phyloP scores from a whole-genome alignment of 2,888 invertebrate genomes.

The Melikaiella ostensackeni region DNA sequence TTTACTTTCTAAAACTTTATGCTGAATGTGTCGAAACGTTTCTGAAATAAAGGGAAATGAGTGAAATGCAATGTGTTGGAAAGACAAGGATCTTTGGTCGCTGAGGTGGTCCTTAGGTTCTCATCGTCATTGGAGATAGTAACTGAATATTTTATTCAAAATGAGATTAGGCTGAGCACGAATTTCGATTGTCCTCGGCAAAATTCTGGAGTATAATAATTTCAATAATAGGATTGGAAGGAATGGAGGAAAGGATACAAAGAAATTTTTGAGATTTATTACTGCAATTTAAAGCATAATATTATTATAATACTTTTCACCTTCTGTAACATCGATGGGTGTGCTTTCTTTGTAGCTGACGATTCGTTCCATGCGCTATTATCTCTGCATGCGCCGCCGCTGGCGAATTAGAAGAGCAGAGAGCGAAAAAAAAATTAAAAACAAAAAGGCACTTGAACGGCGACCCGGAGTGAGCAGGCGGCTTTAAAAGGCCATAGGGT shows the following conservation, averaged over 20 bases:
- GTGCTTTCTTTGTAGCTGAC: not conserved
- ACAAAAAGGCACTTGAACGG: slow-evolving; percentile 11
- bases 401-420: slow-evolving; percentile 32
- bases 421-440: slow-evolving; percentile 3
- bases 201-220: not conserved
- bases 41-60: not conserved
- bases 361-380: slow-evolving; percentile 28
- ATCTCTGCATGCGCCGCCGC: slow-evolving; percentile 23
- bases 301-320: not conserved
- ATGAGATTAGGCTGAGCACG: not conserved
- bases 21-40: not conserved
- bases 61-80: not conserved
- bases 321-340: not conserved
- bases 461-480: slow-evolving; percentile 18
- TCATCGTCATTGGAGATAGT: not conserved
- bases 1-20: not conserved
- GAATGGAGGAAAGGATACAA: not conserved
- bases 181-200: too few species aligned
- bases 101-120: not conserved
- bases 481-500: slow-evolving; percentile 17
- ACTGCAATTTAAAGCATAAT: not conserved
- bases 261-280: not conserved
- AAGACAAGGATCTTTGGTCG: not conserved
- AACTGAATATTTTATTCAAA: not conserved
- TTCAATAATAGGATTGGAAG: not conserved